Evolutionary conservation across 37 sponge, comb jelly and placozoan species (phyloP), one percentile per base, ranked within the genome.

Genomic region (Mnemiopsis leidyi): DNA sequence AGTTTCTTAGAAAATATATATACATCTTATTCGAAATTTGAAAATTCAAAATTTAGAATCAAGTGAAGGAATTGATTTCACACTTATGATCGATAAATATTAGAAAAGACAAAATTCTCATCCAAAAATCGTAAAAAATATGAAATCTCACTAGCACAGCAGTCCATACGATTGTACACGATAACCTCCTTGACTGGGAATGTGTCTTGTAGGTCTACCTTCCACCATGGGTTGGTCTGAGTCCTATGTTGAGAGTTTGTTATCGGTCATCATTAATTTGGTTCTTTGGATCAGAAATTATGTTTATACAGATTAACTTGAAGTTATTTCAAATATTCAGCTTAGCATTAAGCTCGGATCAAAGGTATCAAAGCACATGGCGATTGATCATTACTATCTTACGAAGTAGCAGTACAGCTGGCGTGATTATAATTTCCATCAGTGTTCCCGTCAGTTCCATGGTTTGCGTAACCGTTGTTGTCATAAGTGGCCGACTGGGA

Each of bases 141-240:
- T 48, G 9, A 5, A 48, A n/a, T n/a, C 61, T 48, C 61, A 48
- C 61, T 48, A 1, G 2, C 39, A 23, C 67, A 39, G 29, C 67
- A 85, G 23, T 39, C 67, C 3, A 1, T 18, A 21, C 67, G 40
- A 67, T 85, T 85, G 90, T 38, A 40, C 24, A 32, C 23, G 25
- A 85, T 36, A 1, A 85, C 67, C 90, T 85, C 90, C 23, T 20
- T 23, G 24, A 85, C 90, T 23, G 24, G 31, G 26, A 23, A 85
- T 18, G 39, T 16, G 32, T 26, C 90, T 26, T 21, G 28, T 26
- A 85, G 35, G 26, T 85, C 90, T 1, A 85, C 67, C 67, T 85
- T 85, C 90, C 48, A 40, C 90, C 90, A 85, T 3, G 90, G 90
- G 29, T 32, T 85, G 23, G 32, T 85, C 67, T 85, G 75, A 7